These are phyloP conservation scores for Aleiodes testaceus DNA, from an alignment of 2,888 invertebrate species.

Conservation along the genomic window DNA sequence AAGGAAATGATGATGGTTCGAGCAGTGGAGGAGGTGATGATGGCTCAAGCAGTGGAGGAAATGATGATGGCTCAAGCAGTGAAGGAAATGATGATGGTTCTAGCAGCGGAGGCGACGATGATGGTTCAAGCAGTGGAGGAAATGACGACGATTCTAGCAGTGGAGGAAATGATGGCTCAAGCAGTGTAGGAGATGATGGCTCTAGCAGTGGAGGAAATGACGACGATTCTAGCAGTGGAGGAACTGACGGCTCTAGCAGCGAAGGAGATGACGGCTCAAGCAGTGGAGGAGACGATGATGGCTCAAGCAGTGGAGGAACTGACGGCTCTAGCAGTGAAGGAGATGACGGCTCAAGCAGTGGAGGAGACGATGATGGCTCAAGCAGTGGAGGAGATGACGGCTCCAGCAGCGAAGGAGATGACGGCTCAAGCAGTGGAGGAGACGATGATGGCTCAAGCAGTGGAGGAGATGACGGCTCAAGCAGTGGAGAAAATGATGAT, in stretches of 20 bases:
- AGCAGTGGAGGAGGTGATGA: neutral
- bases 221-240: too few species aligned
- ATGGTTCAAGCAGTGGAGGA: neutral
- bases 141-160: neutral
- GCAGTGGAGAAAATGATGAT: neutral
- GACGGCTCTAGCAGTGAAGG: neutral
- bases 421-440: neutral
- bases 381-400: neutral
- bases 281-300: neutral
- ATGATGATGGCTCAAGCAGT: too few species aligned
- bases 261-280: neutral
- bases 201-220: neutral
- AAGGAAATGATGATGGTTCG: too few species aligned
- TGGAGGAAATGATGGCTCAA: neutral
- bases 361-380: neutral
- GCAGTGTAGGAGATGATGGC: neutral
- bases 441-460: neutral
- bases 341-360: neutral
- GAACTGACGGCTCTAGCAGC: neutral
- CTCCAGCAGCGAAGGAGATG: too few species aligned
- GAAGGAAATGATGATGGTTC: neutral
- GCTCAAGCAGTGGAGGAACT: neutral
- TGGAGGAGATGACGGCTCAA: neutral
- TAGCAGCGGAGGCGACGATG: neutral
- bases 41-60: neutral